Percentiles rank a stretch among this genome's conserved stretches.
Evolutionary conservation across 2,113 vertebrate species (phyloP).

Genomic region (Amblyornis subalaris): DNA sequence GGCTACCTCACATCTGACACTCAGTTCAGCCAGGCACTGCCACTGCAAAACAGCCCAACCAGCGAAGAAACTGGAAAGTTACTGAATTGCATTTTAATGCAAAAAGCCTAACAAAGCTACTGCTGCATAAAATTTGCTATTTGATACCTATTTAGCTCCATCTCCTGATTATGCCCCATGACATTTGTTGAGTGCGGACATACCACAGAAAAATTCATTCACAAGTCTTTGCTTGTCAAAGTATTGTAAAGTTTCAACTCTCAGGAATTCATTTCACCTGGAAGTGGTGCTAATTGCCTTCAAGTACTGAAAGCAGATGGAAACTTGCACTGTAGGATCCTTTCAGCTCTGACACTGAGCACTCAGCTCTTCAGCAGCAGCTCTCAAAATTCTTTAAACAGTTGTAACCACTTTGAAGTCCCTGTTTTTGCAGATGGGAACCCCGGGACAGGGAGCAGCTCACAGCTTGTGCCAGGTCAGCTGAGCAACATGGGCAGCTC

Average conservation of each 20-base stretch:
- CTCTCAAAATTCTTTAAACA: not conserved
- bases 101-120: not conserved
- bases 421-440: not conserved
- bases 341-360: not conserved
- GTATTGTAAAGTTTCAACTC: not conserved
- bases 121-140: accelerated
- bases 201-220: not conserved
- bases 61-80: accelerated
- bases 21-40: not conserved
- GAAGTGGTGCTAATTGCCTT: not conserved
- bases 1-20: accelerated
- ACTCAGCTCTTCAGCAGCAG: not conserved
- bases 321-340: not conserved
- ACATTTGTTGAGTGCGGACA: not conserved
- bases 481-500: not conserved
- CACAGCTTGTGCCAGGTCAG: not conserved
- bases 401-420: no score
- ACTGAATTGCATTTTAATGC: not conserved
- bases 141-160: not conserved
- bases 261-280: not conserved
- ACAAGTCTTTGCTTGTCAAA: not conserved
- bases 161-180: accelerated
- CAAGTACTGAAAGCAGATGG: not conserved
- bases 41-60: not conserved
- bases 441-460: accelerated